These are phyloP conservation scores for Bombylius discolor DNA, from an alignment of 2,888 invertebrate genomes.

Conservation along the genomic window DNA sequence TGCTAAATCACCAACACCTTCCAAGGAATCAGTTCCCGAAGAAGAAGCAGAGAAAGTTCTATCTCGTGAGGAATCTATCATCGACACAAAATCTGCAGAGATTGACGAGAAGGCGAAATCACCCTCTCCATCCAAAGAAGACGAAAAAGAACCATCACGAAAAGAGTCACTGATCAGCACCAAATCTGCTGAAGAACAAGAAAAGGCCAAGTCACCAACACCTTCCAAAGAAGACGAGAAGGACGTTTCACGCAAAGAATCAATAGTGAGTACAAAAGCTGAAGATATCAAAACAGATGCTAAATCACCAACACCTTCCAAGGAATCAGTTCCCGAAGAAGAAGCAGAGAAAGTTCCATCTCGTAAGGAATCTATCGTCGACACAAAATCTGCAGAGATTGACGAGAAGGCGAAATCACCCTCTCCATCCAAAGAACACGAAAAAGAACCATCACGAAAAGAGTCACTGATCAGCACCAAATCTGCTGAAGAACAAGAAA, in stretches of 20 bases:
- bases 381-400: conserved; percentile 16
- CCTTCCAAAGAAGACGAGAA: conserved; percentile 5
- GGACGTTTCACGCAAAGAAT: conserved; percentile 21
- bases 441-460: conserved; percentile 12
- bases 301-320: conserved; percentile 6
- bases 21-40: too few relatives aligned
- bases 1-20: conserved; percentile 3
- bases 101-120: conserved; percentile 10
- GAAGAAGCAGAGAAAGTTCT: too few relatives aligned
- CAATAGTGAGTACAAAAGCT: conserved; percentile 9
- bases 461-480: conserved; percentile 17
- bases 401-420: background rate
- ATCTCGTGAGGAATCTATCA: conserved; percentile 23
- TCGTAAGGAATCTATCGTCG: too few relatives aligned
- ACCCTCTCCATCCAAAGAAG: background rate
- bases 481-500: conserved; percentile 2
- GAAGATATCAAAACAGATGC: conserved; percentile 1
- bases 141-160: background rate
- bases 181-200: background rate
- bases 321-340: background rate
- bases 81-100: conserved; percentile 1
- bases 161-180: too few relatives aligned
- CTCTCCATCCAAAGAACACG: background rate
- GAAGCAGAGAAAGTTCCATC: background rate
- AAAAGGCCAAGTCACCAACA: background rate